Evolutionary conservation across 2,113 vertebrate species (phyloP).

Genomic region (Pandion haliaetus): DNA sequence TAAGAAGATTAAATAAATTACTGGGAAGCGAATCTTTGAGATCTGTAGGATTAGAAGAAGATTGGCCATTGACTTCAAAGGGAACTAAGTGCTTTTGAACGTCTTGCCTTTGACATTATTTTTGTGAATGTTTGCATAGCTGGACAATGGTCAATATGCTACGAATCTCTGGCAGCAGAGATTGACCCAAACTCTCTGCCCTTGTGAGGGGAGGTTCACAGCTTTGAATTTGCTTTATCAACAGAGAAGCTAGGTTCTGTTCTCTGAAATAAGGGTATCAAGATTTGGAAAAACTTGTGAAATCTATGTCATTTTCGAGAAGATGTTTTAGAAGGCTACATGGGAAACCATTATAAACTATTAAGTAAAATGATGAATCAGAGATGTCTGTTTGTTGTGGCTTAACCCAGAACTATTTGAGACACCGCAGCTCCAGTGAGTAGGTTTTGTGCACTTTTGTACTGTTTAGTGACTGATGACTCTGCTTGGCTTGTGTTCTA

Average conservation of each 20-base stretch:
- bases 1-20: not conserved
- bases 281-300: not conserved
- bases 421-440: not conserved
- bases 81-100: not conserved
- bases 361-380: not conserved
- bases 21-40: not conserved
- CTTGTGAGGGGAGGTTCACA: not conserved
- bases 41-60: not conserved
- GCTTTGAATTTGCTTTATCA: not conserved
- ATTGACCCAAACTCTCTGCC: not conserved
- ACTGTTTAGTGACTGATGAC: not conserved
- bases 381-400: not conserved
- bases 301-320: not conserved
- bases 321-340: not conserved
- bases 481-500: not conserved
- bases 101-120: not conserved
- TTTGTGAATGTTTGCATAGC: not conserved
- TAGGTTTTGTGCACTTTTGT: not conserved
- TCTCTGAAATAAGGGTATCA: not conserved
- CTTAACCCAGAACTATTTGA: not conserved
- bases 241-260: not conserved
- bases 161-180: not conserved
- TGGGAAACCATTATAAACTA: not conserved
- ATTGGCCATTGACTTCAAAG: not conserved
- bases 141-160: not conserved